These are phyloP conservation scores for Lasiurus borealis DNA, from an alignment of 2,113 vertebrate species.

Conservation along the genomic window DNA sequence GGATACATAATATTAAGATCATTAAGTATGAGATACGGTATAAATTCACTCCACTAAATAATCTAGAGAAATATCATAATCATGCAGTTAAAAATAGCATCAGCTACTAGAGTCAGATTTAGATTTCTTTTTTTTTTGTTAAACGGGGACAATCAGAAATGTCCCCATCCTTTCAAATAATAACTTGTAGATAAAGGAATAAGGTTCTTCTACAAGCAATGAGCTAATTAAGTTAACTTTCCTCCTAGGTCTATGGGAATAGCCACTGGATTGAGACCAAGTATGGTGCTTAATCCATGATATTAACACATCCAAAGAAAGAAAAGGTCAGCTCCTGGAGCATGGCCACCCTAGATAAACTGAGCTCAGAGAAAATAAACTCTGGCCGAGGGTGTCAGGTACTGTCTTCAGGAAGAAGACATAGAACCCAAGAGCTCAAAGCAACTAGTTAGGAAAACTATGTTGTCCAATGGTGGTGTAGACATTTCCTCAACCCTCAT, in stretches of 20 bases:
- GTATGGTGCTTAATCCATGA: slow-evolving; percentile 28
- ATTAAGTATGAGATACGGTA: not conserved
- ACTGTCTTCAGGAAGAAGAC: slow-evolving; percentile 18
- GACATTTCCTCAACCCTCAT: not conserved
- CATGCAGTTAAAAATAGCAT: not conserved
- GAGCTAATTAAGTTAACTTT: slow-evolving; percentile 30
- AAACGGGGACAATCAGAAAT: not conserved
- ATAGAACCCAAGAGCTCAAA: not conserved
- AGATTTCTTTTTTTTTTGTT: slow-evolving; percentile 25
- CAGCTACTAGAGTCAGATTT: not conserved
- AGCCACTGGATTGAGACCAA: slow-evolving; percentile 41
- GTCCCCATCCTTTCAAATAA: not conserved
- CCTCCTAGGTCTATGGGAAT: slow-evolving; percentile 19
- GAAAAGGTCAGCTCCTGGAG: slow-evolving; percentile 68
- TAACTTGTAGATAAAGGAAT: not conserved
- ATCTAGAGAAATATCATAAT: not conserved
- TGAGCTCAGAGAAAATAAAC: slow-evolving; percentile 70
- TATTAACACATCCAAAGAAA: slow-evolving; percentile 64
- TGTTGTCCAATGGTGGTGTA: not conserved
- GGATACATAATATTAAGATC: not conserved
- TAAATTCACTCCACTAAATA: not conserved
- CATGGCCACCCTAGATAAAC: slow-evolving; percentile 60
- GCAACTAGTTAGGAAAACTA: not conserved
- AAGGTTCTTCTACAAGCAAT: not conserved
- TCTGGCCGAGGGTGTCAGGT: not conserved